phyloP scores from a whole-genome alignment of 2,113 vertebrate genomes.

The Lamprotornis superbus region DNA sequence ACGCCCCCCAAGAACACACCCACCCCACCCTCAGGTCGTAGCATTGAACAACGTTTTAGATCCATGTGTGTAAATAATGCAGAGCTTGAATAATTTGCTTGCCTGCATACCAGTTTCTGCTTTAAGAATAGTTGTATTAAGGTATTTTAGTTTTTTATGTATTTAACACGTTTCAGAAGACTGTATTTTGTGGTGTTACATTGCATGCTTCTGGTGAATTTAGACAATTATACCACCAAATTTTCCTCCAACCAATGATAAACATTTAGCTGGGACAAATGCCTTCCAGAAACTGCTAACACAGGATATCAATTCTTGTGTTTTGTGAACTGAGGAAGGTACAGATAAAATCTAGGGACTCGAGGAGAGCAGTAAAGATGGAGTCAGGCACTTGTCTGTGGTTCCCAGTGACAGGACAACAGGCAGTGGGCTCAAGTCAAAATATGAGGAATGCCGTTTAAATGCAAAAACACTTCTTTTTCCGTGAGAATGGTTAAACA shows the following conservation, averaged over 20 bases:
- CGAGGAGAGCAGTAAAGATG: neutral
- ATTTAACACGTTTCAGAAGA: neutral
- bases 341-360: neutral
- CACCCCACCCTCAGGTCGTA: neutral
- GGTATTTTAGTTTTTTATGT: neutral
- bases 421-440: neutral
- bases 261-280: neutral
- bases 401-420: no score
- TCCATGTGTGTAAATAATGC: neutral
- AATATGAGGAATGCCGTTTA: neutral
- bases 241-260: neutral
- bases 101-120: neutral
- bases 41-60: neutral
- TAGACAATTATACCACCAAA: neutral
- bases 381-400: neutral
- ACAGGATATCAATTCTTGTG: neutral
- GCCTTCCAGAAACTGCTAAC: neutral
- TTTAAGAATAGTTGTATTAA: neutral
- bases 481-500: neutral
- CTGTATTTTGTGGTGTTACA: rapidly evolving
- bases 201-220: neutral
- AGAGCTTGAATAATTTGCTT: neutral
- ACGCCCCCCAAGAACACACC: neutral
- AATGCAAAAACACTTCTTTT: neutral
- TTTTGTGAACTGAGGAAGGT: neutral